These are phyloP conservation scores for Callimorpha dominula DNA, from an alignment of 2,888 invertebrate species.

Conservation along the genomic window DNA sequence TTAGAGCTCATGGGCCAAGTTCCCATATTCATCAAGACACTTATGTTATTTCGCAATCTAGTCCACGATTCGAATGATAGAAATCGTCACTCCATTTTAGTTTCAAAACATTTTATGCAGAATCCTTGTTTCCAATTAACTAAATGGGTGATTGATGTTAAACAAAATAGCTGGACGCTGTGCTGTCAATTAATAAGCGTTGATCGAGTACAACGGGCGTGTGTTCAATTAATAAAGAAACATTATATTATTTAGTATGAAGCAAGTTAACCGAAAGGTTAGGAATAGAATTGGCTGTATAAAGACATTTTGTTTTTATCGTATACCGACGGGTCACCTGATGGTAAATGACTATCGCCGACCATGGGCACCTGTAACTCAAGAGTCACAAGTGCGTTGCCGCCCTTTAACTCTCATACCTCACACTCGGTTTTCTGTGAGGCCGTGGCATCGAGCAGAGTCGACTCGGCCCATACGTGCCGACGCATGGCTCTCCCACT, in stretches of 20 bases:
- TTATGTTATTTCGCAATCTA: not conserved
- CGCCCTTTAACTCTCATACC: too few species aligned
- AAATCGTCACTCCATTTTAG: not conserved
- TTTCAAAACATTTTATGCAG: not conserved
- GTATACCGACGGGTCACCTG: too few species aligned
- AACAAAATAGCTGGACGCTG: not conserved
- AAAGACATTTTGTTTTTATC: too few species aligned
- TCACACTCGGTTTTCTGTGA: too few species aligned
- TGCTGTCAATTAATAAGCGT: conserved; percentile 10
- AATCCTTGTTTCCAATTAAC: not conserved
- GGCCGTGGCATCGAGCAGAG: too few species aligned
- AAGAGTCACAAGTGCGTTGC: too few species aligned
- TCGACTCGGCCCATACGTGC: too few species aligned
- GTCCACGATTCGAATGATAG: too few species aligned
- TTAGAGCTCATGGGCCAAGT: too few species aligned
- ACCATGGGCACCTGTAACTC: too few species aligned
- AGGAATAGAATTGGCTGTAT: not conserved
- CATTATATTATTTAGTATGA: conserved; percentile 1
- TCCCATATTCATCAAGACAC: not conserved
- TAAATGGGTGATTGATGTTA: conserved; percentile 11
- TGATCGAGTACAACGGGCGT: conserved; percentile 16
- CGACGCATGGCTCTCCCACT: too few species aligned
- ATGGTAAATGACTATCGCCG: too few species aligned
- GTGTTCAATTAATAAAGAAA: conserved; percentile 5
- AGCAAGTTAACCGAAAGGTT: not conserved